phyloP scores from a whole-genome alignment of 2,113 vertebrate species.

The Proterorhinus semilunaris region DNA sequence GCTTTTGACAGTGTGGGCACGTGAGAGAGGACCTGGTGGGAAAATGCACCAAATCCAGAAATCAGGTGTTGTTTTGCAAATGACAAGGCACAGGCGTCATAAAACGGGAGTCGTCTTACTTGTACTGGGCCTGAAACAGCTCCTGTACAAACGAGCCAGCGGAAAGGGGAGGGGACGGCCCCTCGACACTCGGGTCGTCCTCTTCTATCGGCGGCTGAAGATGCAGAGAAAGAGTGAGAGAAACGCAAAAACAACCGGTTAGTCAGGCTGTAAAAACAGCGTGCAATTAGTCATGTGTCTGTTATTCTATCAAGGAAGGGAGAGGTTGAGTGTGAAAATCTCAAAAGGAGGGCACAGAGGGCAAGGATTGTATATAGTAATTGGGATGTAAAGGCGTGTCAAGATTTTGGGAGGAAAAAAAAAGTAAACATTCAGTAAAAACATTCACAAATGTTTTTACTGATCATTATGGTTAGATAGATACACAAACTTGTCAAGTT shows the following conservation, averaged over 20 bases:
- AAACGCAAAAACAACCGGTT: conserved; percentile 7
- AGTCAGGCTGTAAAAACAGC: conserved; percentile 1
- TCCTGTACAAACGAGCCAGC: conserved; percentile 96
- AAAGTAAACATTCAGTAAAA: too few relatives aligned
- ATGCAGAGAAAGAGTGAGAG: conserved; percentile 17
- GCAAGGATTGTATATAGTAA: too few relatives aligned
- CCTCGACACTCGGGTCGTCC: conserved; percentile 84
- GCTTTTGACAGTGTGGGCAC: conserved; percentile 97
- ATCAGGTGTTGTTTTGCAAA: neutral
- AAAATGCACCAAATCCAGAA: conserved; percentile 7
- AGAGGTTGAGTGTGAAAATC: too few relatives aligned
- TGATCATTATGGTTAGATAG: too few relatives aligned
- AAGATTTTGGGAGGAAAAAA: too few relatives aligned
- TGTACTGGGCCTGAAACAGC: conserved; percentile 98
- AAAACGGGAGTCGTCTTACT: conserved; percentile 70
- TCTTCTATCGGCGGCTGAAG: conserved; percentile 86
- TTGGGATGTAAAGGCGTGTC: too few relatives aligned
- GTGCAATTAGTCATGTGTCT: neutral
- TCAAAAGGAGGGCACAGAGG: neutral
- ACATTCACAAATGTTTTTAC: too few relatives aligned
- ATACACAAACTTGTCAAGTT: too few relatives aligned
- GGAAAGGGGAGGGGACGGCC: conserved; percentile 85
- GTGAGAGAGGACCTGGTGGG: conserved; percentile 90
- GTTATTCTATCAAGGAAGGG: neutral
- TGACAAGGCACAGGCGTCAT: neutral